Conservation (phyloP, 2,888 invertebrate genomes). For the Drosophila aldrichi region DNA sequence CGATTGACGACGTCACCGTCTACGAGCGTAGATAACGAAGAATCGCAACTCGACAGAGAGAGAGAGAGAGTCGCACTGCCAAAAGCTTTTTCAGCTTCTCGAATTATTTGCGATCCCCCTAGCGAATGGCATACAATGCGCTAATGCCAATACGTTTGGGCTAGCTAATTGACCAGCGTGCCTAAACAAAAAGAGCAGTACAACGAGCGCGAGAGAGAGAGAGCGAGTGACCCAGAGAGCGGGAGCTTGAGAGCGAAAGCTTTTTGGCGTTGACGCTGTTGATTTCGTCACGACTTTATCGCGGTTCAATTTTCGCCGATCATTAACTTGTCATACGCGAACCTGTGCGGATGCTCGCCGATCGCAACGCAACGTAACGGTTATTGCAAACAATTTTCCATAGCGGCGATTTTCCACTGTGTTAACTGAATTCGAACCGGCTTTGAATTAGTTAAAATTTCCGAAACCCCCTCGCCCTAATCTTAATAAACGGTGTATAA, state of each 20-base stretch:
- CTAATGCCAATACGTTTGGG: conserved; percentile 8
- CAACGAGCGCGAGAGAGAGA: not conserved
- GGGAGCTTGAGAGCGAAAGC: conserved; percentile 45
- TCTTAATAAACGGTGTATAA: conserved; percentile 3
- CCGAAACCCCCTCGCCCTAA: not conserved
- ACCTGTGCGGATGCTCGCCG: conserved; percentile 55
- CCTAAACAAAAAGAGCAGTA: not conserved
- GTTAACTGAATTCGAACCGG: not conserved
- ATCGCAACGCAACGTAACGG: conserved; percentile 42
- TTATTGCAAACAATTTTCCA: conserved; percentile 47
- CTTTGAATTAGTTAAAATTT: conserved; percentile 1
- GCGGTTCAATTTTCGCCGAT: conserved; percentile 43
- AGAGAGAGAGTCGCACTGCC: conserved; percentile 18
- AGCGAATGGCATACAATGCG: conserved; percentile 27
- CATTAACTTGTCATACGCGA: conserved; percentile 61
- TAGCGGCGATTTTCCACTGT: conserved; percentile 16
- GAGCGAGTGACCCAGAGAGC: not conserved
- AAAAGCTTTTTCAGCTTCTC: conserved; percentile 29
- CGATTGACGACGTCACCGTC: conserved; percentile 64
- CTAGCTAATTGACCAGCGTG: conserved; percentile 10
- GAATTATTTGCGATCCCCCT: conserved; percentile 24
- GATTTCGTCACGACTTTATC: conserved; percentile 67
- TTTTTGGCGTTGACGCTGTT: conserved; percentile 25
- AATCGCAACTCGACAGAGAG: conserved; percentile 5
- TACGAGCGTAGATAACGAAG: conserved; percentile 27